Evolutionary conservation across 2,888 invertebrate species (phyloP), one percentile per base, ranked within the genome.

Genomic region (Amphipyra tragopoginis): DNA sequence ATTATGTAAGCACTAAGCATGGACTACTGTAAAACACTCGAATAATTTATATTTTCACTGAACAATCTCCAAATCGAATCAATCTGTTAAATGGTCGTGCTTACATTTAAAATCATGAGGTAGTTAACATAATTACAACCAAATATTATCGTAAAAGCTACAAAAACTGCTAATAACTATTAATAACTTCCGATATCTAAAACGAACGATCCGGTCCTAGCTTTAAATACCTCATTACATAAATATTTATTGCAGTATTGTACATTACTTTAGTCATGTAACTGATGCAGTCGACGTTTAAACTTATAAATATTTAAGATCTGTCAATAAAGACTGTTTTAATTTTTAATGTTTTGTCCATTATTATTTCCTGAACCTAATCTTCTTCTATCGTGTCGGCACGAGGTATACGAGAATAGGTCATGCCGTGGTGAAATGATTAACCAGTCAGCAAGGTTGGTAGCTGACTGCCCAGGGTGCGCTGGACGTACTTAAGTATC

Each of bases 291-390:
- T 84, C 83, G 79, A 79, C 77, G 72, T 67, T 76, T 77, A 72
- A 69, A 72, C 34, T 81, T 79, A 60, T 71, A 81, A 83, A 81
- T 86, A 85, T 84, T 85, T 88, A 88, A 86, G 82, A 86, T 87
- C 82, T 87, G 85, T 90, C 86, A 93, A 87, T 93, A 93, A 93
- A 93, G 91, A 92, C 91, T 92, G 90, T 85, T 89, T 76, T 84
- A 80, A 81, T 84, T 83, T 77, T 82, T 79, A 75, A 42, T 49
- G 44, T 50, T 63, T 69, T 71, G 61, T 73, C 72, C 66, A 68
- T 68, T 75, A 55, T 62, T 70, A 36, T 36, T 15, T n/a, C 8
- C 42, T n/a, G 8, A 4, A 15, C 21, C 15, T n/a, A n/a, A n/a
- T n/a, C n/a, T n/a, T n/a, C n/a, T n/a, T n/a, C n/a, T n/a, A n/a